Conservation (phyloP, 2,888 invertebrate species). For the Idaea biselata region DNA sequence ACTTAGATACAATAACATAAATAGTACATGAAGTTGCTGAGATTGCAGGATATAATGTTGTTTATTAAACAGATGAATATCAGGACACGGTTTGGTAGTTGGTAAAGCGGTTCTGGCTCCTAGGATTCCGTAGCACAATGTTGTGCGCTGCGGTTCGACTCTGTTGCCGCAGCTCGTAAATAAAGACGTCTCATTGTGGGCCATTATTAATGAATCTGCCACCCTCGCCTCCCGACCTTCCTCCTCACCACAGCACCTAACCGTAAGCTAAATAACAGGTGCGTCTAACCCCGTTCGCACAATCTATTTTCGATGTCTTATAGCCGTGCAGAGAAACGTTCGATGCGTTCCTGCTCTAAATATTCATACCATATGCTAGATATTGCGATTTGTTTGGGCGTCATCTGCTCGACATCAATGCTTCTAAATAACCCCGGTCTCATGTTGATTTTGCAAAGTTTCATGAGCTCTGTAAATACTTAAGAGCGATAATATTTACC, state of each 20-base stretch:
- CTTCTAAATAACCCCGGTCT: constrained; percentile 68
- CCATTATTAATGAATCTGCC: constrained; percentile 79
- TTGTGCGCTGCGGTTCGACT: constrained; percentile 62
- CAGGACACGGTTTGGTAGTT: constrained; percentile 24
- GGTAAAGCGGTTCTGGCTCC: constrained; percentile 26
- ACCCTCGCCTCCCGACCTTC: constrained; percentile 32
- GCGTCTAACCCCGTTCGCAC: constrained; percentile 80
- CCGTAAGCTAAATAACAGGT: constrained; percentile 78
- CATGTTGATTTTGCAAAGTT: constrained; percentile 59
- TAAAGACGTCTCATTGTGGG: constrained; percentile 77
- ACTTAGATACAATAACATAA: background rate
- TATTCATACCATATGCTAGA: constrained; percentile 78
- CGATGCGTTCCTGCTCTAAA: constrained; percentile 74
- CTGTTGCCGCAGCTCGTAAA: constrained; percentile 72
- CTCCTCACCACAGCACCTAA: constrained; percentile 53
- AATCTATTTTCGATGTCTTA: constrained; percentile 81
- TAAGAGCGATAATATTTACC: background rate
- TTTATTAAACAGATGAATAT: constrained; percentile 12
- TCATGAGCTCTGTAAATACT: constrained; percentile 24
- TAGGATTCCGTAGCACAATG: constrained; percentile 40
- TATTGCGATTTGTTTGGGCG: constrained; percentile 78
- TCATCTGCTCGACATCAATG: constrained; percentile 74
- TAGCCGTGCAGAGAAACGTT: constrained; percentile 74
- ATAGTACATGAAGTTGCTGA: background rate
- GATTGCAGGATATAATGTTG: background rate